Percentiles rank a stretch among this genome's conserved stretches.
Evolutionary conservation across 2,888 invertebrate species (phyloP).

Genomic region (Spodoptera littoralis): DNA sequence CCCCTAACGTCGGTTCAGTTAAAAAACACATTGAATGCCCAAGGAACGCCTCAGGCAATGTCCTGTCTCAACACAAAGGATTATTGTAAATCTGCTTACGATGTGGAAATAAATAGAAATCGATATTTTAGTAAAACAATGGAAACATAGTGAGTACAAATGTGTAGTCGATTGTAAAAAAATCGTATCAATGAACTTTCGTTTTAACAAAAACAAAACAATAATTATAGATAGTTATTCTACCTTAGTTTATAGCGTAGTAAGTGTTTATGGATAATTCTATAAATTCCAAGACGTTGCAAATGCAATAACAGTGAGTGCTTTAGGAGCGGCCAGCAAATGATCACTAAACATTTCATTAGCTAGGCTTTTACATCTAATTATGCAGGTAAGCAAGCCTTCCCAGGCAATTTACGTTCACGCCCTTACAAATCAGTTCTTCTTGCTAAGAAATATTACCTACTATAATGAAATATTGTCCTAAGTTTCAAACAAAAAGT

Average conservation of each 20-base stretch:
- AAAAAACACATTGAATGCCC: constrained; percentile 13
- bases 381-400: constrained; percentile 31
- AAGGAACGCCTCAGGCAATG: constrained; percentile 6
- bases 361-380: constrained; percentile 44
- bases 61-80: constrained; percentile 8
- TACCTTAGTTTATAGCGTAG: not conserved
- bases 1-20: constrained; percentile 4
- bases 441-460: not conserved
- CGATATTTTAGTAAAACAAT: not conserved
- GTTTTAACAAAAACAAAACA: too few species aligned
- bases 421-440: constrained; percentile 1
- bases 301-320: constrained; percentile 48
- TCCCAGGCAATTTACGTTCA: constrained; percentile 8
- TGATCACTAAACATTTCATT: constrained; percentile 53
- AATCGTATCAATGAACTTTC: too few species aligned
- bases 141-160: too few species aligned
- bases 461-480: too few species aligned
- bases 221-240: too few species aligned
- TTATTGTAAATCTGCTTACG: constrained; percentile 10
- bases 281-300: constrained; percentile 33
- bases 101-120: constrained; percentile 1
- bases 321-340: constrained; percentile 42
- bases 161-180: too few species aligned
- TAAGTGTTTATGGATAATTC: not conserved
- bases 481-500: not conserved